Conservation (phyloP, 2,113 vertebrate genomes). For the Chaetorhynchus papuensis region DNA sequence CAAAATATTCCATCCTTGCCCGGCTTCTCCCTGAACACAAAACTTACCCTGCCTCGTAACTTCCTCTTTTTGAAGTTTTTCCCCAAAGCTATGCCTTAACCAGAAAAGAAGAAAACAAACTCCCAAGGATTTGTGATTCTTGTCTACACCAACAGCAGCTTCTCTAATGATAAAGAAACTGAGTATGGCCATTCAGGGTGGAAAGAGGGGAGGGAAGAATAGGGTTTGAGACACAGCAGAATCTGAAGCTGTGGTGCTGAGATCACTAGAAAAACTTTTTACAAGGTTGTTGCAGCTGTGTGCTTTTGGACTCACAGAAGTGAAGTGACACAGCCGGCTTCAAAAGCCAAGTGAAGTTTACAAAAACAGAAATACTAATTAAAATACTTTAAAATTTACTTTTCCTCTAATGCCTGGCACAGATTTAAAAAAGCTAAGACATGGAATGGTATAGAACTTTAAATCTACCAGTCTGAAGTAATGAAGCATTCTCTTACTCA, state of each 20-base stretch:
- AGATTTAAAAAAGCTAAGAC: not conserved
- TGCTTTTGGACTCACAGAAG: not conserved
- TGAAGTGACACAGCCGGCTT: not conserved
- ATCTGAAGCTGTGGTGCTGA: not conserved
- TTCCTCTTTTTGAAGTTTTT: not conserved
- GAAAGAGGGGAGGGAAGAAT: not conserved
- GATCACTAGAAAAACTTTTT: not conserved
- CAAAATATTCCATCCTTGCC: not conserved
- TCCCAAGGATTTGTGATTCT: not conserved
- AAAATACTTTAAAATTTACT: not conserved
- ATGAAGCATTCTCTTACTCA: not conserved
- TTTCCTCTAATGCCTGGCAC: not conserved
- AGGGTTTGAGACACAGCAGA: not conserved
- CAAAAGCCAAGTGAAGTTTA: not conserved
- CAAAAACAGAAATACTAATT: not conserved
- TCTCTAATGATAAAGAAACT: not conserved
- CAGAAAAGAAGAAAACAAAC: not conserved
- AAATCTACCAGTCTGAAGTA: not conserved
- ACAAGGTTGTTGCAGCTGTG: not conserved
- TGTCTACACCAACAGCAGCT: not conserved
- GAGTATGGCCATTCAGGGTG: not conserved
- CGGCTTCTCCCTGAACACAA: not conserved
- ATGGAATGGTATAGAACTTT: not conserved
- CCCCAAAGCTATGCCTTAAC: not conserved
- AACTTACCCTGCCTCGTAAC: not conserved